Evolutionary conservation across 2,113 vertebrate genomes (phyloP), one percentile per base, ranked within the genome.

Genomic region (Dasyurus viverrinus): DNA sequence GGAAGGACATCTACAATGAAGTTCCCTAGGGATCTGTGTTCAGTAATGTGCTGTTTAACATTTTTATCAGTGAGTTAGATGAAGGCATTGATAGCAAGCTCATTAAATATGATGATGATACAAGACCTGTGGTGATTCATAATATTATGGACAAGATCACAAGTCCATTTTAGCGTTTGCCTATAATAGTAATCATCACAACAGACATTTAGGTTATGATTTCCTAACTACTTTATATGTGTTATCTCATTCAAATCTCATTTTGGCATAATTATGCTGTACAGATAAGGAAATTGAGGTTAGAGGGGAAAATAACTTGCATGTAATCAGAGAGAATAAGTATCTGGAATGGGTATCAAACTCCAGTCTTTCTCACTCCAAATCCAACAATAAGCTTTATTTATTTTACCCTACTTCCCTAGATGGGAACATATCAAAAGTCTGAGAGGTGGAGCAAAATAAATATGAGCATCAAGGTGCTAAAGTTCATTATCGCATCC

Each of bases 401-500:
- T 89, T 90, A 92, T 92, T 92, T 94, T 60, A 52, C 89, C 36
- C 23, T 50, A 94, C 52, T 54, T 11, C 48, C n/a, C 92, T 1
- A 53, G 26, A 93, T 22, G 55, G 12, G 19, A 92, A 60, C 25
- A 94, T 0, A 68, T 0, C 91, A 52, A 93, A 96, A 94, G 97
- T 57, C 25, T 30, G 54, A 91, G 55, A 95, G 55, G 42, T 95
- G 5, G n/a, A 23, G 48, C 25, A 53, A 96, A 52, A 93, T 60
- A 76, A 93, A 97, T 42, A 97, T 94, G 97, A 97, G 97, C 98
- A 97, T 98, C 98, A 96, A 90, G 90, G 91, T 97, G 95, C 92
- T 96, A 96, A 96, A 97, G 92, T 89, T 97, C 68, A 97, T 98
- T 97, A 97, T 89, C 96, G 46, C 97, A 94, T 47, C 42, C 89